phyloP scores from a whole-genome alignment of 1,140 invertebrate species.

The Platyscapa corneri region DNA sequence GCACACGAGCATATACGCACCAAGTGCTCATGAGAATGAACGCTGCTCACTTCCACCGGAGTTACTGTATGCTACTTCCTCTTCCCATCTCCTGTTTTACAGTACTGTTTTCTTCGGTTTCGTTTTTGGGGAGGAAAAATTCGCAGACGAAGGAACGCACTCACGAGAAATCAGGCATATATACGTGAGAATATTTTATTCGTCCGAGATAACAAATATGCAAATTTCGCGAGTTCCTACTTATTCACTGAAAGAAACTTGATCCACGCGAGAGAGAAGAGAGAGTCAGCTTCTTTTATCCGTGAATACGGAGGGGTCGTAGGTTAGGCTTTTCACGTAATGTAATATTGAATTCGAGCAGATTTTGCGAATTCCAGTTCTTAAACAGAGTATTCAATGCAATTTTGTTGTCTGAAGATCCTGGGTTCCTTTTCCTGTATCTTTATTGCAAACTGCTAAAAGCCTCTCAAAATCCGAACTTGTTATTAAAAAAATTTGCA shows the following conservation, averaged over 20 bases:
- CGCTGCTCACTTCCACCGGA: not conserved
- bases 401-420: not conserved
- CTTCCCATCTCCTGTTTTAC: not conserved
- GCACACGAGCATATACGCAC: not conserved
- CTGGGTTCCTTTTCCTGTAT: not conserved
- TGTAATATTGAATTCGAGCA: slow-evolving; percentile 46
- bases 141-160: slow-evolving; percentile 25
- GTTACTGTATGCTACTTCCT: not conserved
- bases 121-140: slow-evolving; percentile 19
- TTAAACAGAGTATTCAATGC: slow-evolving; percentile 19
- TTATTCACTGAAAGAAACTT: slow-evolving; percentile 37
- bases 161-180: slow-evolving; percentile 23
- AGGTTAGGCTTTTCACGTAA: slow-evolving; percentile 29
- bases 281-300: slow-evolving; percentile 44
- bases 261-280: not conserved
- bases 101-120: not conserved
- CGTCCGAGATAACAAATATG: slow-evolving; percentile 51
- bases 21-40: slow-evolving; percentile 33
- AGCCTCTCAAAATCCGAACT: not conserved
- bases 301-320: slow-evolving; percentile 17
- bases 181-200: slow-evolving; percentile 45
- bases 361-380: slow-evolving; percentile 32
- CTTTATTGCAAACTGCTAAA: not conserved
- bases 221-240: slow-evolving; percentile 43
- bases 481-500: not conserved